Conservation (phyloP, 1,140 invertebrate genomes). For the Aphidius gifuensis region DNA sequence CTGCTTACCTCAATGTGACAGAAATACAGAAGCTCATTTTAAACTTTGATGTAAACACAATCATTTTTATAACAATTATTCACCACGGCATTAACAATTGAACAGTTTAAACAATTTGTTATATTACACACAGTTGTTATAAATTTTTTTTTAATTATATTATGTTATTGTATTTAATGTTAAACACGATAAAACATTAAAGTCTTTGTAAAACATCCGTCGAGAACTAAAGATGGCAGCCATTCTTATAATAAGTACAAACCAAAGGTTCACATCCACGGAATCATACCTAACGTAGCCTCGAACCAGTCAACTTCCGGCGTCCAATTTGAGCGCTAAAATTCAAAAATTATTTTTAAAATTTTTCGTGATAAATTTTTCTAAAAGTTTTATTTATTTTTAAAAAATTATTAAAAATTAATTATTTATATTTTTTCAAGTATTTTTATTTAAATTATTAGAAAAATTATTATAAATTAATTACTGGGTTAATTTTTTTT, state of each 20-base stretch:
- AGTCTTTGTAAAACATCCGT: slow-evolving; percentile 51
- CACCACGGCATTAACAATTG: slow-evolving; percentile 41
- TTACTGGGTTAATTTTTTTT: too few species aligned
- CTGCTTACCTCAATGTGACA: slow-evolving; percentile 54
- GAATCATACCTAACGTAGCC: slow-evolving; percentile 46
- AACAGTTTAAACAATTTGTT: slow-evolving; percentile 33
- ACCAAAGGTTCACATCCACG: slow-evolving; percentile 57
- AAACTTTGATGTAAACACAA: slow-evolving; percentile 55
- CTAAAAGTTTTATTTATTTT: too few species aligned
- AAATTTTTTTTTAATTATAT: slow-evolving; percentile 29
- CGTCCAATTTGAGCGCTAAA: slow-evolving; percentile 33
- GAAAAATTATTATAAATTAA: too few species aligned
- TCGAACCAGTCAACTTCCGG: slow-evolving; percentile 46
- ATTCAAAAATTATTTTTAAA: slow-evolving; percentile 26
- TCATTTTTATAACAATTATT: slow-evolving; percentile 46
- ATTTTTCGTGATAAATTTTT: too few species aligned
- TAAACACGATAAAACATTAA: slow-evolving; percentile 45
- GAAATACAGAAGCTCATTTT: slow-evolving; percentile 46
- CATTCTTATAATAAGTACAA: slow-evolving; percentile 51
- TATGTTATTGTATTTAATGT: slow-evolving; percentile 45
- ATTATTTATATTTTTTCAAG: too few species aligned
- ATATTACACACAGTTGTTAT: slow-evolving; percentile 40
- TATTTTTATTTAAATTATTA: too few species aligned
- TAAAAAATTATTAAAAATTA: too few species aligned
- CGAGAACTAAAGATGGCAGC: slow-evolving; percentile 55